phyloP scores from a whole-genome alignment of 2,888 invertebrate genomes.

The Embidobia sp. region DNA sequence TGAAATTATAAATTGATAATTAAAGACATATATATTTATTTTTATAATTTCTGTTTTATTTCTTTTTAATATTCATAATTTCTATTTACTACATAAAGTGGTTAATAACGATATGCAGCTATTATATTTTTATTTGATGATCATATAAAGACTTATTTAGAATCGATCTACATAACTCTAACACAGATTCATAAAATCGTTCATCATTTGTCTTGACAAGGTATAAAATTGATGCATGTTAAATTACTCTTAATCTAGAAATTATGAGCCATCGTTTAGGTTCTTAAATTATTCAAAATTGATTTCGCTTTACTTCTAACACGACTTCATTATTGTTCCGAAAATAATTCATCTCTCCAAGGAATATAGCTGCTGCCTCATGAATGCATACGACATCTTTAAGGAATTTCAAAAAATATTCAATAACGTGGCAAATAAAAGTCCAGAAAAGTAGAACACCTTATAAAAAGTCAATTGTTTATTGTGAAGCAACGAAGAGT shows the following conservation, averaged over 20 bases:
- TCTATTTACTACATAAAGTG: too few relatives aligned
- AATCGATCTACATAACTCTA: conserved; percentile 21
- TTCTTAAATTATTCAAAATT: conserved; percentile 42
- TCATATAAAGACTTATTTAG: too few relatives aligned
- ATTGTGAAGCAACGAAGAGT: neutral
- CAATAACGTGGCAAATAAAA: conserved; percentile 10
- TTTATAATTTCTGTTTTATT: too few relatives aligned
- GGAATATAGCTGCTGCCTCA: conserved; percentile 1
- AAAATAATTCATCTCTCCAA: conserved; percentile 20
- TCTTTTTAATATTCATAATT: too few relatives aligned
- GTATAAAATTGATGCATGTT: conserved; percentile 28
- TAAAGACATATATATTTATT: too few relatives aligned
- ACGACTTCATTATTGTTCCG: conserved; percentile 28
- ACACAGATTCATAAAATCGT: conserved; percentile 23
- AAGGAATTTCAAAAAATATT: conserved; percentile 17
- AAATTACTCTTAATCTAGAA: conserved; percentile 31
- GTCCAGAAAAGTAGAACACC: neutral
- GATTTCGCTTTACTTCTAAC: conserved; percentile 17
- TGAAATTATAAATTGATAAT: too few relatives aligned
- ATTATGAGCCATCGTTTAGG: conserved; percentile 33
- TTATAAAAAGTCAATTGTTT: conserved; percentile 3
- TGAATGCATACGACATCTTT: conserved; percentile 28
- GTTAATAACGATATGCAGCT: too few relatives aligned
- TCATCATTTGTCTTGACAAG: conserved; percentile 13
- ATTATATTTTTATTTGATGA: too few relatives aligned